Evolutionary conservation across 2,797 vertebrate species (phyloP), one percentile per base, ranked within the genome.

Genomic region (Pachyuromys duprasi): DNA sequence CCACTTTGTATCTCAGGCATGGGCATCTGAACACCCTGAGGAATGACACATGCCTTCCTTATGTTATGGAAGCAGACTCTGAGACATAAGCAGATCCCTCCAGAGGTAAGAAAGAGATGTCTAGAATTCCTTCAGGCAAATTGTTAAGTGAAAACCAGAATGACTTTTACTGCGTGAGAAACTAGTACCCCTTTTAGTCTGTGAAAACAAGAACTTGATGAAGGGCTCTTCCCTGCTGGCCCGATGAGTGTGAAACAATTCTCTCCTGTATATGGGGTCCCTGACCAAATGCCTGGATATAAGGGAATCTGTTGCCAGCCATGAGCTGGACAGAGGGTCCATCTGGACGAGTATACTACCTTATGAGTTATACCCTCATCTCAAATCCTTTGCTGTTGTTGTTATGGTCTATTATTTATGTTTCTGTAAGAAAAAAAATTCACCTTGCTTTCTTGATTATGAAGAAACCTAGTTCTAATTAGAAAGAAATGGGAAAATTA

Each of bases 291-390:
- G 12, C 63, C 33, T 17, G 9, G 12, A 14, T 17, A 36, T 22
- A 5, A 18, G 75, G 62, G 28, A 63, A 17, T 15, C 24, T 17
- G 18, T 3, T 11, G n/a, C 33, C 2, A 22, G 67, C 2, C 6
- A 2, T 18, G 74, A 63, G 26, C 8, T 5, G 45, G 31, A 86
- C 62, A 79, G 45, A 11, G 0, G 2, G 26, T 2, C 18, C 8
- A 1, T 33, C 33, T 15, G 3, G 5, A 87, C 36, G 0, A 8
- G n/a, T 2, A 14, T 2, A 7, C 8, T 55, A 20, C 39, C 9
- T 28, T 31, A 17, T 17, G 20, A 74, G 33, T 26, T 14, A 60
- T n/a, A 31, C 17, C 42, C 69, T 36, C 65, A 78, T 17, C 79
- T 76, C 45, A 28, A 42, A 42, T 5, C 62, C 22, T n/a, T 26